These are phyloP conservation scores for Drosophila demipolita DNA, from an alignment of 2,888 invertebrate genomes.

Conservation along the genomic window DNA sequence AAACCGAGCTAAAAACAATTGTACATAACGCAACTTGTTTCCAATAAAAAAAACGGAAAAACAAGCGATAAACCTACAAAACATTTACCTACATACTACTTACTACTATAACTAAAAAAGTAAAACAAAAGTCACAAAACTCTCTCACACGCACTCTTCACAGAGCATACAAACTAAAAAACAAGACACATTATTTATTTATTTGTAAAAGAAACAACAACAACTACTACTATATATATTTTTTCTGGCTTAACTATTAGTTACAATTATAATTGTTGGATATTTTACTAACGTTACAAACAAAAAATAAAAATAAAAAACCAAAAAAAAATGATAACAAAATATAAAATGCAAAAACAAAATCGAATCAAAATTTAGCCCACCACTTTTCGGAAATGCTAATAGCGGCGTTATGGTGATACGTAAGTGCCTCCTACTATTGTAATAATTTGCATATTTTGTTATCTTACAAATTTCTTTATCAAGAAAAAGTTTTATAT, in stretches of 20 bases:
- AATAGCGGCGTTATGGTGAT: too few species aligned
- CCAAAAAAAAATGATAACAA: constrained; percentile 48
- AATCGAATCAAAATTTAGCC: constrained; percentile 21
- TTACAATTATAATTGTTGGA: constrained; percentile 80
- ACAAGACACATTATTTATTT: constrained; percentile 76
- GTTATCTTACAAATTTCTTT: too few species aligned
- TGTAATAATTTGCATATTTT: too few species aligned
- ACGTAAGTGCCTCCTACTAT: too few species aligned
- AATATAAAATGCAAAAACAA: constrained; percentile 61
- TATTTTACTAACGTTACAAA: constrained; percentile 80
- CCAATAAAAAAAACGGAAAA: background rate
- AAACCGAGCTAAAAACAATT: constrained; percentile 46
- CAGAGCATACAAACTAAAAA: constrained; percentile 44
- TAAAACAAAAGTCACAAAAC: constrained; percentile 10
- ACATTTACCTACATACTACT: constrained; percentile 42
- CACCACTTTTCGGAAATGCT: too few species aligned
- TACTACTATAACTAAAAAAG: constrained; percentile 40
- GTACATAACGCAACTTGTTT: constrained; percentile 59
- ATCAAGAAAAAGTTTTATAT: too few species aligned
- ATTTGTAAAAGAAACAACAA: constrained; percentile 68
- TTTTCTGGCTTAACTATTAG: constrained; percentile 80
- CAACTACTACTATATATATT: constrained; percentile 68
- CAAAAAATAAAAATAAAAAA: constrained; percentile 49
- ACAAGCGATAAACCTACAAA: constrained; percentile 31
- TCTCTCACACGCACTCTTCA: constrained; percentile 31